Percentiles rank a stretch among this genome's conserved stretches.
phyloP scores from a whole-genome alignment of 2,113 vertebrate genomes.

The Cryptotis parvus region DNA sequence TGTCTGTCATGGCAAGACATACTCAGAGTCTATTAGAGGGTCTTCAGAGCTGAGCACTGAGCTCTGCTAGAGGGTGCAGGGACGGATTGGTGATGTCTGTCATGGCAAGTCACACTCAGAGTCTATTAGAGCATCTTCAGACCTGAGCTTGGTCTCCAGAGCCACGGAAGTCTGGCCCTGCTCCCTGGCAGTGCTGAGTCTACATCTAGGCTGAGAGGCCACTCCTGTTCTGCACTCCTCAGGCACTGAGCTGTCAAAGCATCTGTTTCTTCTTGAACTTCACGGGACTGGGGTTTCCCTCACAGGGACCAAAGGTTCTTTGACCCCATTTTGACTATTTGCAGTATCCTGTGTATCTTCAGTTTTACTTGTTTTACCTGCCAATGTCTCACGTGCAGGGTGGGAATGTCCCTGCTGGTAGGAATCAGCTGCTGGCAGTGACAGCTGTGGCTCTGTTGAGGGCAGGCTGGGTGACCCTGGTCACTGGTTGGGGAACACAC shows the following conservation, averaged over 20 bases:
- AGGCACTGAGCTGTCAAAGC: not conserved
- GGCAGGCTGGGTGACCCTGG: not conserved
- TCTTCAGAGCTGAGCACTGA: no score
- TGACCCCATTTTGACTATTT: not conserved
- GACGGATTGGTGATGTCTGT: no score
- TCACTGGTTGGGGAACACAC: not conserved
- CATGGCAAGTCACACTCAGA: no score
- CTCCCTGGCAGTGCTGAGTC: no score
- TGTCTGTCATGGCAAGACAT: not conserved
- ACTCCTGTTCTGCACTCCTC: not conserved
- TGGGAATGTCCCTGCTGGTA: not conserved
- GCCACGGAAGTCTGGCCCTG: accelerated
- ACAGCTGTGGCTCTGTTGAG: not conserved
- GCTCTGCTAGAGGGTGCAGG: no score
- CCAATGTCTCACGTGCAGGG: not conserved
- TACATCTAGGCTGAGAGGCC: no score
- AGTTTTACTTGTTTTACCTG: not conserved
- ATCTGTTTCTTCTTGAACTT: not conserved
- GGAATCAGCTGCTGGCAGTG: not conserved
- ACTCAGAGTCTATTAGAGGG: not conserved
- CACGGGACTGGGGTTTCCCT: conserved; percentile 27
- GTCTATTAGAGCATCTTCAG: no score
- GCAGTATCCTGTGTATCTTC: not conserved
- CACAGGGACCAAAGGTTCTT: not conserved
- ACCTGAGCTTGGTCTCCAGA: not conserved